Conservation (phyloP, 2,797 vertebrate species). For the Scarus forsteni region DNA sequence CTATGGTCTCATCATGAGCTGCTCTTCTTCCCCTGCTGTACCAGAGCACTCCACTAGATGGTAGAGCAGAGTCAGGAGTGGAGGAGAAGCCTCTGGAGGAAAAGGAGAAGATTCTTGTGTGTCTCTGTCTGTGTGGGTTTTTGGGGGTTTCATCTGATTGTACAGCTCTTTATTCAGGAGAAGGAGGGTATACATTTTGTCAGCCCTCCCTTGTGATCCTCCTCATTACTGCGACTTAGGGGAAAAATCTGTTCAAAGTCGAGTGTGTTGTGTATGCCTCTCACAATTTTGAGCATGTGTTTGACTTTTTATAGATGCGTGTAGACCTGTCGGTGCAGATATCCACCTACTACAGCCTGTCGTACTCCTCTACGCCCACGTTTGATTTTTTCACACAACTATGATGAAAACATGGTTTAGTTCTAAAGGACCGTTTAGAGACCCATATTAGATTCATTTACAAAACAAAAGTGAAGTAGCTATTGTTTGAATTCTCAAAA, state of each 20-base stretch:
- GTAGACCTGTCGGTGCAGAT: conserved; percentile 23
- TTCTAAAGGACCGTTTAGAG: no score
- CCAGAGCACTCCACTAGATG: conserved; percentile 83
- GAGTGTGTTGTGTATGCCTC: not conserved
- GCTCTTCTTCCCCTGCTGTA: conserved; percentile 54
- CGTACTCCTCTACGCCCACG: conserved; percentile 3
- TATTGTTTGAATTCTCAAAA: no score
- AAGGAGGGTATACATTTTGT: conserved; percentile 62
- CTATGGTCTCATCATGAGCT: conserved; percentile 8
- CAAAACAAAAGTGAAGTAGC: no score
- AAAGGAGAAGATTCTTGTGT: not conserved
- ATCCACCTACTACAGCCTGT: conserved; percentile 34
- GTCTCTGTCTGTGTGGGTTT: not conserved
- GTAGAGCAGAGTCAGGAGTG: conserved; percentile 75
- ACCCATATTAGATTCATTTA: no score
- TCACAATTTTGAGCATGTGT: conserved; percentile 16
- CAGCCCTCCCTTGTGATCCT: conserved; percentile 38
- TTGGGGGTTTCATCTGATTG: conserved; percentile 63
- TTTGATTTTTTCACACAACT: conserved; percentile 27
- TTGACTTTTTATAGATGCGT: conserved; percentile 5
- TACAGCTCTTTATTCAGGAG: conserved; percentile 50
- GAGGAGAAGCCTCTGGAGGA: conserved; percentile 22
- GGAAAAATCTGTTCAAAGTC: conserved; percentile 49
- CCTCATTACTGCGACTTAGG: conserved; percentile 39
- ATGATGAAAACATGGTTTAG: not conserved